phyloP scores from a whole-genome alignment of 2,113 vertebrate genomes.

The Xyrauchen texanus region DNA sequence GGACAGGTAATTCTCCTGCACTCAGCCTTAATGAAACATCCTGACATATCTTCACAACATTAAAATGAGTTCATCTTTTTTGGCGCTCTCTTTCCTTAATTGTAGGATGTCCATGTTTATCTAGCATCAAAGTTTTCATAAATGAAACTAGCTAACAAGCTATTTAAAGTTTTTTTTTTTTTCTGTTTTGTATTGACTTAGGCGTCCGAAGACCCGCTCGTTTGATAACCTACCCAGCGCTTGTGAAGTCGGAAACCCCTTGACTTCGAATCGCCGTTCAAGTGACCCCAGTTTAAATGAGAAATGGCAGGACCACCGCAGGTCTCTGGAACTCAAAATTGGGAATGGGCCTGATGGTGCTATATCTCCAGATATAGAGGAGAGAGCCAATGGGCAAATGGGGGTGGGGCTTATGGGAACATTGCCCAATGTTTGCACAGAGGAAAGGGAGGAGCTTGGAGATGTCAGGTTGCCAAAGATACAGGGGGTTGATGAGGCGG shows the following conservation, averaged over 20 bases:
- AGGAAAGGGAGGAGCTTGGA: conserved; percentile 5
- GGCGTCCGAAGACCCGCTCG: conserved; percentile 93
- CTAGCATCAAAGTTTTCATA: no score
- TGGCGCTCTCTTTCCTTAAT: neutral
- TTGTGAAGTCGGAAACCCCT: conserved; percentile 82
- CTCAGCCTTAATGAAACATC: no score
- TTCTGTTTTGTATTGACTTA: conserved; percentile 55
- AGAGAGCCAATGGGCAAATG: conserved; percentile 51
- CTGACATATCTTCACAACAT: neutral
- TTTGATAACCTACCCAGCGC: conserved; percentile 93
- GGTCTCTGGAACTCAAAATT: conserved; percentile 88
- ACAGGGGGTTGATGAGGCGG: conserved; percentile 70
- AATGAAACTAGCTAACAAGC: no score
- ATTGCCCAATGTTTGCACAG: conserved; percentile 53
- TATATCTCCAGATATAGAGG: conserved; percentile 68
- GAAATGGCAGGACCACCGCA: conserved; percentile 95
- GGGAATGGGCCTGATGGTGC: conserved; percentile 75
- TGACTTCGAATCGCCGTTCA: conserved; percentile 85
- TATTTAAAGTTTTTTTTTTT: no score
- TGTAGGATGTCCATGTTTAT: no score
- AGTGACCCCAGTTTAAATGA: conserved; percentile 96
- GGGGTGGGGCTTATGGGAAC: conserved; percentile 52
- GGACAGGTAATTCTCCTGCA: conserved; percentile 83
- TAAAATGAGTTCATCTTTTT: no score
- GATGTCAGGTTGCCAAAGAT: conserved; percentile 46